phyloP scores from a whole-genome alignment of 1,140 invertebrate genomes.

The Zophobas atratus region DNA sequence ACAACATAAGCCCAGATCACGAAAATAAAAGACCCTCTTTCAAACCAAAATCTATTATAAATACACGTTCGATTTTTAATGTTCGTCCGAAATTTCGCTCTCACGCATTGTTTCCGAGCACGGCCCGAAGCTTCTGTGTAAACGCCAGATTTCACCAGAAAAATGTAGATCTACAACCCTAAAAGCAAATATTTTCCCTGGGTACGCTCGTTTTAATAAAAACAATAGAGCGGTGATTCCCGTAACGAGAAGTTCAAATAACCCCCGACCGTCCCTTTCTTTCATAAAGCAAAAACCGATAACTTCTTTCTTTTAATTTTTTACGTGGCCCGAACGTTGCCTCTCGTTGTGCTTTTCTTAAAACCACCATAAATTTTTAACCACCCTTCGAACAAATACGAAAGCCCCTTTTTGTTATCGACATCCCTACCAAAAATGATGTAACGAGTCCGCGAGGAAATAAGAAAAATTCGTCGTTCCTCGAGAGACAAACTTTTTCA shows the following conservation, averaged over 20 bases:
- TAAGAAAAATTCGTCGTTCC: background rate
- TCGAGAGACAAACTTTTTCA: background rate
- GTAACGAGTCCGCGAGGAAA: background rate
- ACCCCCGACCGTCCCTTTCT: conserved; percentile 8
- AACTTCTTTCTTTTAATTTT: conserved; percentile 11
- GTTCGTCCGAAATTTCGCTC: too few species aligned
- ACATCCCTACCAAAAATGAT: background rate
- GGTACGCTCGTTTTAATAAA: background rate
- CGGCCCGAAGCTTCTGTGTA: background rate
- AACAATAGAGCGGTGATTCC: conserved; percentile 20
- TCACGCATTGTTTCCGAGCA: background rate
- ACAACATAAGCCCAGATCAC: background rate
- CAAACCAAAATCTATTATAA: background rate
- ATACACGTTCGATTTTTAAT: background rate
- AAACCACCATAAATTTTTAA: background rate
- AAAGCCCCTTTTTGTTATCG: background rate
- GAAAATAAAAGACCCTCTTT: too few species aligned
- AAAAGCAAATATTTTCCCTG: background rate
- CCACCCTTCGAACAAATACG: background rate
- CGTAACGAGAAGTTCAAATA: conserved; percentile 22
- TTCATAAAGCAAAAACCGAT: conserved; percentile 15
- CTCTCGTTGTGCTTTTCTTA: background rate
- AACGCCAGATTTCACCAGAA: background rate
- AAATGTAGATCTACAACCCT: background rate
- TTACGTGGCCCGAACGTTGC: background rate